phyloP scores from a whole-genome alignment of 2,797 vertebrate genomes.

The Pelodytes ibericus region DNA sequence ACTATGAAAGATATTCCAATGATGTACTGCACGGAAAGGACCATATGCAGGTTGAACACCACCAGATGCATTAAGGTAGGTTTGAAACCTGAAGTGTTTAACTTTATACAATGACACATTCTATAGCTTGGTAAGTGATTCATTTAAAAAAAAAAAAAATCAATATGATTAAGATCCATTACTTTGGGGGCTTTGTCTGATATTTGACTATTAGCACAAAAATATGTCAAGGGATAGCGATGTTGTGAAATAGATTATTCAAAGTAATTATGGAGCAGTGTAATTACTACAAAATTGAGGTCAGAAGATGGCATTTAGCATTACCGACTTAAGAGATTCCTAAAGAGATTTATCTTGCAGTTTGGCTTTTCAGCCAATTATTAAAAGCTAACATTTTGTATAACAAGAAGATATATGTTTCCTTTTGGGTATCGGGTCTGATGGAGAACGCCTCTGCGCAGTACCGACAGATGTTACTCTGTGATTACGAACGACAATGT shows the following conservation, averaged over 20 bases:
- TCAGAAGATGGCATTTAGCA: conserved; percentile 53
- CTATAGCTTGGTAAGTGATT: not conserved
- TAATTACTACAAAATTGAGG: conserved; percentile 52
- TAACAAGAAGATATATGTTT: conserved; percentile 33
- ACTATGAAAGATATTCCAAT: too few relatives aligned
- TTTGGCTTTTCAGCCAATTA: conserved; percentile 43
- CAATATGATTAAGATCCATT: conserved; percentile 48
- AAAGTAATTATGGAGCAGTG: conserved; percentile 49
- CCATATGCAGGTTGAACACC: too few relatives aligned
- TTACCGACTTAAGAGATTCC: conserved; percentile 52
- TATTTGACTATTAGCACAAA: conserved; percentile 50
- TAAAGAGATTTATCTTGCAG: conserved; percentile 37
- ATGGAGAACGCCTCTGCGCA: not conserved
- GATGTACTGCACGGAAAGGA: too few relatives aligned
- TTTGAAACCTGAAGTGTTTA: too few relatives aligned
- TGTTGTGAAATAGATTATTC: conserved; percentile 51
- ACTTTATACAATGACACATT: conserved; percentile 3
- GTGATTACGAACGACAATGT: not conserved
- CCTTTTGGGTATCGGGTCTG: conserved; percentile 19
- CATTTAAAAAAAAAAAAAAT: conserved; percentile 11
- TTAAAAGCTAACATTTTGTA: conserved; percentile 50
- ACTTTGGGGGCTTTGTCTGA: conserved; percentile 44
- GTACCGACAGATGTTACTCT: not conserved
- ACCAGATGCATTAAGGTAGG: too few relatives aligned
- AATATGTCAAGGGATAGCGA: conserved; percentile 35